Percentiles rank a stretch among this genome's conserved stretches.
Conservation (phyloP, 1,140 invertebrate species). For the Dendrolimus kikuchii region DNA sequence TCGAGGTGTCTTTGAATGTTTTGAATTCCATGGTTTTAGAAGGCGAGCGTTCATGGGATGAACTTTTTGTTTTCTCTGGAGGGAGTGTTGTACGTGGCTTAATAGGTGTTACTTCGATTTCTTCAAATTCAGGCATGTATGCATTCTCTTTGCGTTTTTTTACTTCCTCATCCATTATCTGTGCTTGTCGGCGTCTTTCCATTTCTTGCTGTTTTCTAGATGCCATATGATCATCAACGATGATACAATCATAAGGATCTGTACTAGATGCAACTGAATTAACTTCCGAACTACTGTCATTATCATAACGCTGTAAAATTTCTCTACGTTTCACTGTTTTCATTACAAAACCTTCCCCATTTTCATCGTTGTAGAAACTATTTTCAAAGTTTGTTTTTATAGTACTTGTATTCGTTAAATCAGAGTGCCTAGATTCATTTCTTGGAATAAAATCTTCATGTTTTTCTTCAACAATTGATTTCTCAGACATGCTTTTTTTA, state of each 20-base stretch:
- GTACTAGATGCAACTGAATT: conserved; percentile 77
- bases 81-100: conserved; percentile 63
- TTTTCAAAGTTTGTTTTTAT: conserved; percentile 73
- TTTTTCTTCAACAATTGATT: conserved; percentile 63
- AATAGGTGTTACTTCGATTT: conserved; percentile 65
- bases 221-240: conserved; percentile 81
- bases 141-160: conserved; percentile 64
- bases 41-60: conserved; percentile 47
- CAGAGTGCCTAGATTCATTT: conserved; percentile 68
- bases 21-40: conserved; percentile 68
- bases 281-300: conserved; percentile 73
- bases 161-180: conserved; percentile 50
- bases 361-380: conserved; percentile 76
- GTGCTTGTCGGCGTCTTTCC: conserved; percentile 58
- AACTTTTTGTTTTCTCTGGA: conserved; percentile 57
- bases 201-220: conserved; percentile 74
- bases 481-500: conserved; percentile 67
- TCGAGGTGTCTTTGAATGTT: conserved; percentile 69
- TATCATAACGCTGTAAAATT: conserved; percentile 79
- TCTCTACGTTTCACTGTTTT: conserved; percentile 79
- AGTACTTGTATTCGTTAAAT: conserved; percentile 66
- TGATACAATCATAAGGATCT: conserved; percentile 81
- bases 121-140: conserved; percentile 67
- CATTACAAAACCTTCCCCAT: conserved; percentile 75
- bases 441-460: conserved; percentile 57